Evolutionary conservation across 2,797 vertebrate species (phyloP).

Genomic region (Tapera naevia): DNA sequence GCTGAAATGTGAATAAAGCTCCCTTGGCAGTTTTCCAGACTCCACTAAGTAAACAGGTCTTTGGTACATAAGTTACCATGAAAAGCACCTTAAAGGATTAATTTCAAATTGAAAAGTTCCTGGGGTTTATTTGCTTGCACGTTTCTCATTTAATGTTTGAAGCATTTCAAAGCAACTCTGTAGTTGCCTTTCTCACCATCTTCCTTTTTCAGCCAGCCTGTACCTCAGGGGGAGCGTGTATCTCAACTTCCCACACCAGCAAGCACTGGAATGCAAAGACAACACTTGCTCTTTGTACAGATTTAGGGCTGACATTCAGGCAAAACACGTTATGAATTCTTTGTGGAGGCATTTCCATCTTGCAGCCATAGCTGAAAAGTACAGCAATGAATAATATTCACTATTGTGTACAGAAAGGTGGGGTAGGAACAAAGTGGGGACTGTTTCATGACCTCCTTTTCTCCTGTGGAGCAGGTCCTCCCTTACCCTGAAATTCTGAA

Average conservation of each 20-base stretch:
- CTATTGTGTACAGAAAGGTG: conserved; percentile 60
- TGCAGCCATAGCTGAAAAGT: conserved; percentile 3
- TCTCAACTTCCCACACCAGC: conserved; percentile 46
- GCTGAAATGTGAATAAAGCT: not conserved
- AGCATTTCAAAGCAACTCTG: conserved; percentile 2
- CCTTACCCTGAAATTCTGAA: not conserved
- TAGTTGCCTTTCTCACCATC: not conserved
- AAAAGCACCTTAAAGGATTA: conserved; percentile 3
- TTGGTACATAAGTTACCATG: not conserved
- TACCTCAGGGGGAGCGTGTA: not conserved
- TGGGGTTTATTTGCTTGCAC: not conserved
- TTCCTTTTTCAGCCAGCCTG: not conserved
- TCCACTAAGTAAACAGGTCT: not conserved
- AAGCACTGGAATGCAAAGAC: conserved; percentile 56
- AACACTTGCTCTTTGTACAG: conserved; percentile 58
- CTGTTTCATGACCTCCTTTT: not conserved
- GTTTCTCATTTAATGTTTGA: not conserved
- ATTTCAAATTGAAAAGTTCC: not conserved
- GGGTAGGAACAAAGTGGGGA: conserved; percentile 20
- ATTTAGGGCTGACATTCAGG: conserved; percentile 65
- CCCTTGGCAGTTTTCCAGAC: not conserved
- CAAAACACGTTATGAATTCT: conserved; percentile 56
- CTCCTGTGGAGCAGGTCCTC: not conserved
- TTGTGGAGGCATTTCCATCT: conserved; percentile 66
- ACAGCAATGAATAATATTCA: not conserved